These are phyloP conservation scores for Drosophila diplacantha DNA, from an alignment of 2,888 invertebrate species.

Conservation along the genomic window DNA sequence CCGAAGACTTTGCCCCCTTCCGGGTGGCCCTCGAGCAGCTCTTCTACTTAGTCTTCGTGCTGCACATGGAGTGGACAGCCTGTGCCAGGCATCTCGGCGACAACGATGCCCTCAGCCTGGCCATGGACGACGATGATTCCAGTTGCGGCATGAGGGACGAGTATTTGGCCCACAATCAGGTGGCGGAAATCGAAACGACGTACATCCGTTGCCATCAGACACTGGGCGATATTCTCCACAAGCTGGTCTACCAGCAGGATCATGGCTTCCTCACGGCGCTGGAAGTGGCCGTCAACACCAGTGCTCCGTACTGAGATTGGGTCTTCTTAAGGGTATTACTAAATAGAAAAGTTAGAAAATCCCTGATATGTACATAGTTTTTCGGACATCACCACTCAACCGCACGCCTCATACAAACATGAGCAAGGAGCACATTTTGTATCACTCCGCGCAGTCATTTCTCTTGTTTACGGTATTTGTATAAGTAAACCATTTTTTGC, in stretches of 20 bases:
- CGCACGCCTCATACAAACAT: too few species aligned
- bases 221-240: slow-evolving; percentile 71
- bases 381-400: background rate
- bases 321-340: background rate
- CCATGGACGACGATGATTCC: slow-evolving; percentile 32
- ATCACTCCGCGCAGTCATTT: too few species aligned
- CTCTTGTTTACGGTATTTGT: background rate
- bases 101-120: slow-evolving; percentile 45
- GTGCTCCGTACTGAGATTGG: slow-evolving; percentile 18
- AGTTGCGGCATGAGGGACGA: slow-evolving; percentile 28
- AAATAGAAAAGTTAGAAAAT: background rate
- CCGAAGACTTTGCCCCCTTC: slow-evolving; percentile 53
- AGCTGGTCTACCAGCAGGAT: slow-evolving; percentile 61
- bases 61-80: slow-evolving; percentile 74
- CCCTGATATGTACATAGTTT: background rate
- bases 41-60: slow-evolving; percentile 72
- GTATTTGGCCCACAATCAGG: slow-evolving; percentile 67
- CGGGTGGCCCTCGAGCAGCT: slow-evolving; percentile 73
- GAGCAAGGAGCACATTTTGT: too few species aligned
- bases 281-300: slow-evolving; percentile 33
- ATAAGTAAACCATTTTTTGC: background rate
- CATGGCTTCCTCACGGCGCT: slow-evolving; percentile 41
- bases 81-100: slow-evolving; percentile 64
- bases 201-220: slow-evolving; percentile 76
- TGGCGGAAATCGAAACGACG: slow-evolving; percentile 74